A percentile compares a stretch with the other conserved stretches of the same genome.
phyloP scores from a whole-genome alignment of 2,113 vertebrate genomes.

The Peromyscus californicus region DNA sequence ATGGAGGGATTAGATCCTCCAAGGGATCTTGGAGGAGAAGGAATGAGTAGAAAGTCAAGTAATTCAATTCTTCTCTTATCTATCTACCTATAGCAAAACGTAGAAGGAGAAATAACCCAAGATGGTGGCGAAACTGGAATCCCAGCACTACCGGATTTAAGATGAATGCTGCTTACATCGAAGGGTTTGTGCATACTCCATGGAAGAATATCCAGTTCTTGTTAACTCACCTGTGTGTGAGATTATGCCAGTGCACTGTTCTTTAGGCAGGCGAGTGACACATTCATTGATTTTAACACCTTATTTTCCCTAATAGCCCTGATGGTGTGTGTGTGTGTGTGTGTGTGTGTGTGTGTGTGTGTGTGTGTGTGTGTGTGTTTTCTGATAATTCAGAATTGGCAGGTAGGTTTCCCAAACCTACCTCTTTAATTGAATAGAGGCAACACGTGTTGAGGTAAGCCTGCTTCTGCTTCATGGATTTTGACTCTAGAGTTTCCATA shows the following conservation, averaged over 20 bases:
- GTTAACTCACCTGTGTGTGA: not conserved
- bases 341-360: too few relatives aligned
- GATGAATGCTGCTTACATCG: not conserved
- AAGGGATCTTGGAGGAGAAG: not conserved
- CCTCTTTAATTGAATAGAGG: not conserved
- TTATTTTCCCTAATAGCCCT: not conserved
- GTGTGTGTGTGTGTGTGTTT: too few relatives aligned
- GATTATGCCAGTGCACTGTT: not conserved
- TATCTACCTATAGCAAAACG: not conserved
- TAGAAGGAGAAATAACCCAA: not conserved
- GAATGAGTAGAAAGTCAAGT: not conserved
- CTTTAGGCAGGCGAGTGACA: not conserved
- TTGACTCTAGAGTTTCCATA: slow-evolving; percentile 12
- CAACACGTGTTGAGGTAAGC: not conserved
- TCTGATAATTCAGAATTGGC: not conserved
- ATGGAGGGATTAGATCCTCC: not conserved
- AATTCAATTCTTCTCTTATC: not conserved
- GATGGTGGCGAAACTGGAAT: not conserved
- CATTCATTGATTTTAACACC: not conserved
- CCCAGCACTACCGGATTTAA: not conserved
- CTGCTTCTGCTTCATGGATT: not conserved
- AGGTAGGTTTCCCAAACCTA: not conserved
- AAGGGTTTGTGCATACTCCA: not conserved
- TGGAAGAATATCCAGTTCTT: not conserved
- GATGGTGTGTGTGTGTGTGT: too few relatives aligned